phyloP scores from a whole-genome alignment of 2,888 invertebrate genomes.

The Ptychoptera albimana region DNA sequence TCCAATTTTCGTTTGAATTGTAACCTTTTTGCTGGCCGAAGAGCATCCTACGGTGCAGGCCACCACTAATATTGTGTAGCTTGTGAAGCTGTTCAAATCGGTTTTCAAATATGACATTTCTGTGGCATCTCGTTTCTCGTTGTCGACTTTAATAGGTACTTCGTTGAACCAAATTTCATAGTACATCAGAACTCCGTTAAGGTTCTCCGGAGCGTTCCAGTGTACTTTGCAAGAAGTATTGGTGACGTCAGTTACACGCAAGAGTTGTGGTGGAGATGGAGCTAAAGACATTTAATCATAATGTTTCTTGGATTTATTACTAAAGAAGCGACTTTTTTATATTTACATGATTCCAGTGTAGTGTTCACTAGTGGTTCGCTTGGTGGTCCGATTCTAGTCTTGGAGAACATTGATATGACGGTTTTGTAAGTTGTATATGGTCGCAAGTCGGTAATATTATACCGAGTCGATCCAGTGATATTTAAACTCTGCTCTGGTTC shows the following conservation, averaged over 20 bases:
- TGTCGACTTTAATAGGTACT: conserved; percentile 3
- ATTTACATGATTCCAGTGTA: no score
- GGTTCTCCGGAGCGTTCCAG: conserved; percentile 45
- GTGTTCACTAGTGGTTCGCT: conserved; percentile 44
- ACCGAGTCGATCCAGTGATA: conserved; percentile 21
- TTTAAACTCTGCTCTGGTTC: conserved; percentile 24
- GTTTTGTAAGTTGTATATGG: conserved; percentile 65
- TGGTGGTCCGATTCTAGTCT: conserved; percentile 33
- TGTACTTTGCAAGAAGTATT: conserved; percentile 44
- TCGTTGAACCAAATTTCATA: conserved; percentile 36
- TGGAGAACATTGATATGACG: conserved; percentile 45
- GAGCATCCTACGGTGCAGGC: conserved; percentile 62
- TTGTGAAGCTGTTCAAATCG: conserved; percentile 40
- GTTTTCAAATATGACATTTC: conserved; percentile 16
- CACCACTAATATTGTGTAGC: conserved; percentile 50
- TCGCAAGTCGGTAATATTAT: conserved; percentile 43
- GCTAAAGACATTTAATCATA: conserved; percentile 34
- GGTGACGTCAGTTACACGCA: conserved; percentile 35
- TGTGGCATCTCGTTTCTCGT: conserved; percentile 8
- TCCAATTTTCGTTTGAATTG: conserved; percentile 45
- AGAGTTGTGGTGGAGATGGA: conserved; percentile 35
- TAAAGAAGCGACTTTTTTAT: background rate
- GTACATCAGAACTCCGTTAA: conserved; percentile 56
- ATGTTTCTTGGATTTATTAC: background rate
- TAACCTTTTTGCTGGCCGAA: conserved; percentile 33